Percentiles rank a stretch among this genome's conserved stretches.
Evolutionary conservation across 2,888 invertebrate genomes (phyloP).

Genomic region (Pristionchus arcanus): DNA sequence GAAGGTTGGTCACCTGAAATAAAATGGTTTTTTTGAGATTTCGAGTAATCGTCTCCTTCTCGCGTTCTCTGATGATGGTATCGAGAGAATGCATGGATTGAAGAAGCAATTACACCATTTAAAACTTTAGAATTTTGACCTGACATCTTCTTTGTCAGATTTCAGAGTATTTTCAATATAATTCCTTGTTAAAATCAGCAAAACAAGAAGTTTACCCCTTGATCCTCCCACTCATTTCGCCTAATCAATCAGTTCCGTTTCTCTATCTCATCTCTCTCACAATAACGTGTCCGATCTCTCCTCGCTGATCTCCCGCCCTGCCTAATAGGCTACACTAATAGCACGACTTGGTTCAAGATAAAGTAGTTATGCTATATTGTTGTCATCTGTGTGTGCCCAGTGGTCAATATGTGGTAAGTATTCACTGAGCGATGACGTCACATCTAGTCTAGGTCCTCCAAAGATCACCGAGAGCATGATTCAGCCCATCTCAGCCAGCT

Average conservation of each 20-base stretch:
- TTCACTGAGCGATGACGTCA: neutral
- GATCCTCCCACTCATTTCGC: neutral
- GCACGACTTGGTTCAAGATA: neutral
- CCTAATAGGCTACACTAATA: slow-evolving; percentile 4
- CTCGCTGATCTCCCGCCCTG: neutral
- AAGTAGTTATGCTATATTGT: neutral
- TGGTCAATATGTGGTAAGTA: too few species aligned
- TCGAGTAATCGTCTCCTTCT: too few species aligned
- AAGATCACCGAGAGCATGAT: neutral
- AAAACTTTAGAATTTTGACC: too few species aligned
- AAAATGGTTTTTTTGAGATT: neutral
- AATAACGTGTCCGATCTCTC: neutral
- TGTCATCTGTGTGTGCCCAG: too few species aligned
- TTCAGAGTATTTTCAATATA: too few species aligned
- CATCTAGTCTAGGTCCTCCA: neutral
- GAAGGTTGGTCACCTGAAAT: slow-evolving; percentile 74
- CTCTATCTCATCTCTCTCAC: neutral
- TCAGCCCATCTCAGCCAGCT: neutral
- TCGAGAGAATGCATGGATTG: too few species aligned
- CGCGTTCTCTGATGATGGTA: too few species aligned
- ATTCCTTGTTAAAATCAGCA: neutral
- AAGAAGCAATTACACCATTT: too few species aligned
- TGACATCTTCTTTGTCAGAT: too few species aligned
- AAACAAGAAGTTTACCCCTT: neutral
- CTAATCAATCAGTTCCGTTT: slow-evolving; percentile 9